Evolutionary conservation across 2,888 invertebrate genomes (phyloP), one percentile per base, ranked within the genome.

Genomic region (Orthonevra nobilis): DNA sequence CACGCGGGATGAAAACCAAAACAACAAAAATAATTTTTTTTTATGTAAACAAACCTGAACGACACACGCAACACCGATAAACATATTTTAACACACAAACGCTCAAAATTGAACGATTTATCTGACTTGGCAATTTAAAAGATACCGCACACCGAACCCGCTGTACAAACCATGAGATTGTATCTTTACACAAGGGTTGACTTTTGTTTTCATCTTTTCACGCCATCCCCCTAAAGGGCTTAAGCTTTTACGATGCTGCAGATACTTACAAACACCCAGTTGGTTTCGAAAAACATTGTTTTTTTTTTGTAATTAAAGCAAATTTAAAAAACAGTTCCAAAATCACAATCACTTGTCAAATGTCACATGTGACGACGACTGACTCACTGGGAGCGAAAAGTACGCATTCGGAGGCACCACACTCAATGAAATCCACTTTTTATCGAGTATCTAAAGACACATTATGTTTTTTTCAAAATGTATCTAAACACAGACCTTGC

Each of bases 221-320:
- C n/a, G n/a, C n/a, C n/a, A n/a, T n/a, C n/a, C n/a, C n/a, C n/a
- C n/a, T n/a, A n/a, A n/a, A n/a, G n/a, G n/a, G n/a, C n/a, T n/a
- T n/a, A n/a, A n/a, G n/a, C n/a, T n/a, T n/a, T n/a, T n/a, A n/a
- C n/a, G n/a, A n/a, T n/a, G n/a, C n/a, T n/a, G n/a, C n/a, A n/a
- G 46, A 58, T 83, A 87, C 87, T 87, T 85, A 87, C 87, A 84
- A 87, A 87, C 56, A 85, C 84, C 87, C 87, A 87, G 46, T 85
- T 86, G 36, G 87, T 87, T 46, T 85, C 81, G 63, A 83, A 87
- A 74, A 81, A 87, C 87, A 87, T 87, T 32, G 44, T 28, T 10
- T 10, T 19, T 48, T 32, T n/a, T n/a, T n/a, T n/a, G n/a, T 19
- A 36, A 10, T 20, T 14, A 6, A n/a, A n/a, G n/a, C n/a, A n/a